Base-by-base conservation (phyloP, 2,113 vertebrate species). In the Pseudolaguvia tuberculata region DNA sequence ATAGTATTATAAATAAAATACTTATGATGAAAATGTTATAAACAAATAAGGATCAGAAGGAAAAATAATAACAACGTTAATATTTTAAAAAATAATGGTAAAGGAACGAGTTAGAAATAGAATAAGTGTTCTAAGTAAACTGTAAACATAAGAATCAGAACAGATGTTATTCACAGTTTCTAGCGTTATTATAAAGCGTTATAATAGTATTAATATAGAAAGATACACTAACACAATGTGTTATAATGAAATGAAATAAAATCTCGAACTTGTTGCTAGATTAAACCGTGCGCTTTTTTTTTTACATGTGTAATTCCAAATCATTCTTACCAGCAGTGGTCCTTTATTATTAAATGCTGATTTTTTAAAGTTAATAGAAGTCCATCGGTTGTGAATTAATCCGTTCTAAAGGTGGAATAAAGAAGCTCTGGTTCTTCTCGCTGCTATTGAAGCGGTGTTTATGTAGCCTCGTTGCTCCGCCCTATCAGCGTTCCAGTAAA, bases 301-400 rank as follows among this genome's bases (percentile, higher is more conserved):
- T 10, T 45, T 66, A 48, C 7, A 66, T 66, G n/a, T 8, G 23
- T 0, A 25, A 66, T 25, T 25, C 13, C 2, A 2, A 3, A 14
- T 29, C 5, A 50, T 4, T 29, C 63, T 67, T 67, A 67, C 63
- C 63, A 25, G 45, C 50, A 27, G 47, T 50, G 63, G 63, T 67
- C 17, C 48, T 20, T 50, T 50, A 50, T 5, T 50, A 29, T 6
- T 67, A 15, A 20, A 20, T 29, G 27, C 12, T 27, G 5, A 42
- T 42, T 42, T 42, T 42, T 6, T 42, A 42, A 48, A 47, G 1
- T 47, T 20, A 15, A 21, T 17, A 47, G 5, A 21, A 50, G 1
- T 48, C 63, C 4, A 50, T 1, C 18, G 45, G 15, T 13, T 45
- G n/a, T n/a, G 2, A 29, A 15, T 67, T 10, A 67, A 67, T 29